Conservation (phyloP, 2,113 vertebrate genomes). For the Hirundichthys speculiger region DNA sequence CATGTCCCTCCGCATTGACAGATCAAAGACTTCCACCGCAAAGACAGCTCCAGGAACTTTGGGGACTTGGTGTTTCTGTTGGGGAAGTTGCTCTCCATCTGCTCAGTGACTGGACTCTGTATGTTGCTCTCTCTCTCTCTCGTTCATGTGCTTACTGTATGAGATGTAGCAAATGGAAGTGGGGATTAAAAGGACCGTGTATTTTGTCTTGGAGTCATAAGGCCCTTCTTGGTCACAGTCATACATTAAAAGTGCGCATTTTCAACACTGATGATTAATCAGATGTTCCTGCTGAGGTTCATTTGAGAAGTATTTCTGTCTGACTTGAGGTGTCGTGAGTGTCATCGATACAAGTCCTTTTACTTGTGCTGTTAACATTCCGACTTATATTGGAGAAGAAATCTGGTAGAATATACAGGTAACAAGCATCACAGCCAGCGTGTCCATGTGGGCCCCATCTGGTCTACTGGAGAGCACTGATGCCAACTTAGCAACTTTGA, state of each 20-base stretch:
- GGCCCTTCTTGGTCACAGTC: constrained; percentile 27
- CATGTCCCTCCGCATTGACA: constrained; percentile 73
- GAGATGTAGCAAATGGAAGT: constrained; percentile 72
- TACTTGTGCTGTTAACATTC: too few species aligned
- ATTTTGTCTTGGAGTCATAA: constrained; percentile 57
- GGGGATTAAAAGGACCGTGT: constrained; percentile 71
- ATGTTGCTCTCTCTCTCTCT: constrained; percentile 58
- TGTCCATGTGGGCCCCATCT: too few species aligned
- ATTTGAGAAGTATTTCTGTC: too few species aligned
- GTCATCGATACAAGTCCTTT: too few species aligned
- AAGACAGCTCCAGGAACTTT: constrained; percentile 51
- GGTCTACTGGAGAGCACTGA: too few species aligned
- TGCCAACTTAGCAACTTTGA: too few species aligned
- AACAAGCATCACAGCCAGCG: too few species aligned
- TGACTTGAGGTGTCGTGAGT: too few species aligned
- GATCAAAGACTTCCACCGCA: constrained; percentile 63
- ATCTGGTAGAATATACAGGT: too few species aligned
- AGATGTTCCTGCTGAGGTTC: too few species aligned
- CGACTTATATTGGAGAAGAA: too few species aligned
- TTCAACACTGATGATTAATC: too few species aligned
- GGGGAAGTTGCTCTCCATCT: constrained; percentile 62
- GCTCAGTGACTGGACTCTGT: constrained; percentile 74
- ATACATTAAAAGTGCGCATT: constrained; percentile 3
- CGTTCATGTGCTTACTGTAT: constrained; percentile 73
- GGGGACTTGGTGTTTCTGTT: constrained; percentile 60